Percentiles rank a stretch among this genome's conserved stretches.
These are phyloP conservation scores for Frankliniella intonsa DNA, from an alignment of 2,888 invertebrate species.

Conservation along the genomic window DNA sequence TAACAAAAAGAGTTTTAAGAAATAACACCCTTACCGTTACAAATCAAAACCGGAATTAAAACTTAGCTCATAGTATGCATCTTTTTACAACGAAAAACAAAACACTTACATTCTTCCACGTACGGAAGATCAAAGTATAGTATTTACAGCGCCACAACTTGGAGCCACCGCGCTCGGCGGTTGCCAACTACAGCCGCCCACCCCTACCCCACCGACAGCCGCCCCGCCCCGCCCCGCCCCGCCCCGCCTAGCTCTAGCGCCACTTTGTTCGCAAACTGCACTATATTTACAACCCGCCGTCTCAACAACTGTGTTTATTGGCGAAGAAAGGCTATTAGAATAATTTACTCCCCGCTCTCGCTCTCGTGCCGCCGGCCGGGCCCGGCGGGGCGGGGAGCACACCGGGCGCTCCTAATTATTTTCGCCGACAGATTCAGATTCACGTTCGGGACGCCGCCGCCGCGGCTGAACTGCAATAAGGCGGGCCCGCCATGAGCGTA, in stretches of 20 bases:
- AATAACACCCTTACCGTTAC: too few species aligned
- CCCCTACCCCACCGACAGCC: not conserved
- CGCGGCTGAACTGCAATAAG: not conserved
- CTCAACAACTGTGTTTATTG: conserved; percentile 13
- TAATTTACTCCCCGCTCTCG: not conserved
- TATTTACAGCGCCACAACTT: too few species aligned
- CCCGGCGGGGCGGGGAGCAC: not conserved
- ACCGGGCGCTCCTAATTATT: not conserved
- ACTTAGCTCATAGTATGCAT: too few species aligned
- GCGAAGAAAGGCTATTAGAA: conserved; percentile 25
- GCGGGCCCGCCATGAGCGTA: not conserved
- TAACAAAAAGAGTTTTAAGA: too few species aligned
- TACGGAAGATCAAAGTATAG: too few species aligned
- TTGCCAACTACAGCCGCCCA: too few species aligned
- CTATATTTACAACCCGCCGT: conserved; percentile 8
- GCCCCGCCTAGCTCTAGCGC: not conserved
- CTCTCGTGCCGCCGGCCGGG: not conserved
- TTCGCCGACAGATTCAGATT: not conserved
- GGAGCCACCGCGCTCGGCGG: too few species aligned
- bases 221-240: not conserved
- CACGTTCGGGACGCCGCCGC: not conserved
- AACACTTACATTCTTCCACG: too few species aligned
- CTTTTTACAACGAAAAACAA: too few species aligned
- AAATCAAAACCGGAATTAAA: too few species aligned
- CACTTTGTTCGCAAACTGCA: not conserved